Conservation (phyloP, 2,888 invertebrate species). For the Plagiodera versicolora region DNA sequence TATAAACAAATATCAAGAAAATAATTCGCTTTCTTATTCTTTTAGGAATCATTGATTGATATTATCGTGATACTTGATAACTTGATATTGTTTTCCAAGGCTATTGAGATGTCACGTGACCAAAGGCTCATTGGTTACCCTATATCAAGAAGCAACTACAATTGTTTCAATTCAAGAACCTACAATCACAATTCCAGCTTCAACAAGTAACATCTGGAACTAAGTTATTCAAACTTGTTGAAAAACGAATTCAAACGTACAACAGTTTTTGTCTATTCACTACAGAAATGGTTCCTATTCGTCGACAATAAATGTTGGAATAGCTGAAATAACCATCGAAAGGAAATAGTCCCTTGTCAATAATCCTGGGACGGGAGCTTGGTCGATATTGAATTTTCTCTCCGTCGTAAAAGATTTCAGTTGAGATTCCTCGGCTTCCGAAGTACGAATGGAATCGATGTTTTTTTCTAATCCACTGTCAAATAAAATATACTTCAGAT, state of each 20-base stretch:
- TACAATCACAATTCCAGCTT: no score
- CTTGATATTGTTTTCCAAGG: no score
- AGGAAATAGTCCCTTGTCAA: background rate
- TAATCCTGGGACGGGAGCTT: background rate
- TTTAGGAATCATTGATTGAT: no score
- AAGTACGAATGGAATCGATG: conserved; percentile 22
- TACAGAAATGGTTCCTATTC: background rate
- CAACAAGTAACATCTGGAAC: no score
- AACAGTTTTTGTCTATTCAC: background rate
- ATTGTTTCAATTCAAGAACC: no score
- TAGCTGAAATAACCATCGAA: background rate
- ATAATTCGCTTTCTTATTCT: no score
- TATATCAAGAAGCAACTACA: no score
- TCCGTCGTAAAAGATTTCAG: conserved; percentile 16
- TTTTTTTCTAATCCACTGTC: conserved; percentile 24
- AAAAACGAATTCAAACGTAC: background rate
- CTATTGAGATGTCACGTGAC: no score
- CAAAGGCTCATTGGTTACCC: no score
- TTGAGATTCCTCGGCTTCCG: conserved; percentile 17
- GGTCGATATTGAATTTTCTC: conserved; percentile 21
- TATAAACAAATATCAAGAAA: no score
- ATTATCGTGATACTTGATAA: no score
- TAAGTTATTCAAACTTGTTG: no score
- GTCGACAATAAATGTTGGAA: background rate
- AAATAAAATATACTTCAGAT: conserved; percentile 24